Evolutionary conservation across 2,113 vertebrate genomes (phyloP), one percentile per base, ranked within the genome.

Genomic region (Hipposideros armiger): DNA sequence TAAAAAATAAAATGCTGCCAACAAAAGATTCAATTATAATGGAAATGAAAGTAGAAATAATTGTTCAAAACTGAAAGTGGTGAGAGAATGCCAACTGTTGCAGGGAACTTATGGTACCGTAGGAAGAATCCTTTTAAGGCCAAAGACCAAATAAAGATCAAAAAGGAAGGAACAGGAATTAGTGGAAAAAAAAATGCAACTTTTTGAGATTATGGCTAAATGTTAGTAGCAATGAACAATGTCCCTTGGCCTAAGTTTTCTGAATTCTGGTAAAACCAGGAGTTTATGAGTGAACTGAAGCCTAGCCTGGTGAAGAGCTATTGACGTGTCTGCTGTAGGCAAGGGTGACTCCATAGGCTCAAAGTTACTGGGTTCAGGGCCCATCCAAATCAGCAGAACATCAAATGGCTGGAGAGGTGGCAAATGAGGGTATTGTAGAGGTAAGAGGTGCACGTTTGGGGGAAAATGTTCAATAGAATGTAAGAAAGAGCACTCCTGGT

Each of bases 291-390:
- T 45, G 82, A 78, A 78, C 22, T 13, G 60, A 66, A 47, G 30
- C 66, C 54, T 30, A 50, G 56, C 28, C 15, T 9, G n/a, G 52
- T 47, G 6, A 69, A 69, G 62, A 28, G 66, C 32, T 62, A 32
- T 17, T 28, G 19, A 11, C 5, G 9, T 50, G 2, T 54, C n/a
- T 24, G 40, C 42, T 60, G 7, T 6, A 84, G 82, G 30, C 47
- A 54, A 36, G n/a, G 26, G 69, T 11, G 20, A 4, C 7, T 56
- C 17, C 28, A 5, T 0, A 1, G 20, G 16, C 13, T 54, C n/a
- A 1, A 20, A 24, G 74, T 11, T 72, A 20, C 58, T 42, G 60
- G 58, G 32, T n/a, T 30, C 11, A 20, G 66, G 67, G 42, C 14
- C 22, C 10, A 3, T 17, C 36, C 42, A 42, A 24, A n/a, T 62